Conservation (phyloP, 2,888 invertebrate species). For the Homarus gammarus region DNA sequence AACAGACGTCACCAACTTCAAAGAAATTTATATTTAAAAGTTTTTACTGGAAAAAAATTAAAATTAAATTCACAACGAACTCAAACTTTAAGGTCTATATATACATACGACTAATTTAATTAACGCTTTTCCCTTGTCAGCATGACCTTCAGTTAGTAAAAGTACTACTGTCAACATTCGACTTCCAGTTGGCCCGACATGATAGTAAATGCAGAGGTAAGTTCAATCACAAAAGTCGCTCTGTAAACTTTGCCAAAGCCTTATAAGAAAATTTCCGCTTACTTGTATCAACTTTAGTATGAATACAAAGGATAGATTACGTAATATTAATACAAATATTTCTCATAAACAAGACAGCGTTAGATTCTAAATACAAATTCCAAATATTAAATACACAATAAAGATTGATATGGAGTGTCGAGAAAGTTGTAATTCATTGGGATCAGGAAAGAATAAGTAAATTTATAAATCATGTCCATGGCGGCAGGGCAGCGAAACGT, state of each 20-base stretch:
- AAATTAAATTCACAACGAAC: too few relatives aligned
- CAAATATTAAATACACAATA: not conserved
- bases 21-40: too few relatives aligned
- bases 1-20: too few relatives aligned
- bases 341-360: not conserved
- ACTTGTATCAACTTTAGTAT: not conserved
- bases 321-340: constrained; percentile 29
- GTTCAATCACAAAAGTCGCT: too few relatives aligned
- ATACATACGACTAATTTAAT: too few relatives aligned
- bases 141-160: not conserved
- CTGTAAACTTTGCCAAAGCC: not conserved
- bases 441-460: not conserved
- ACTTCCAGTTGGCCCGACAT: not conserved
- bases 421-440: not conserved
- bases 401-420: not conserved
- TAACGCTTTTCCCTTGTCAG: too few relatives aligned
- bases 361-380: not conserved
- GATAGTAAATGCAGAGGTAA: too few relatives aligned
- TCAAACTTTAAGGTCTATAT: too few relatives aligned
- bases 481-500: constrained; percentile 36
- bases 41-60: too few relatives aligned
- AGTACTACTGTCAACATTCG: not conserved
- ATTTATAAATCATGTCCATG: constrained; percentile 35
- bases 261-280: not conserved
- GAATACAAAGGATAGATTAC: constrained; percentile 48